Evolutionary conservation across 2,888 invertebrate genomes (phyloP).

Genomic region (Mesodorylaimus sp.): DNA sequence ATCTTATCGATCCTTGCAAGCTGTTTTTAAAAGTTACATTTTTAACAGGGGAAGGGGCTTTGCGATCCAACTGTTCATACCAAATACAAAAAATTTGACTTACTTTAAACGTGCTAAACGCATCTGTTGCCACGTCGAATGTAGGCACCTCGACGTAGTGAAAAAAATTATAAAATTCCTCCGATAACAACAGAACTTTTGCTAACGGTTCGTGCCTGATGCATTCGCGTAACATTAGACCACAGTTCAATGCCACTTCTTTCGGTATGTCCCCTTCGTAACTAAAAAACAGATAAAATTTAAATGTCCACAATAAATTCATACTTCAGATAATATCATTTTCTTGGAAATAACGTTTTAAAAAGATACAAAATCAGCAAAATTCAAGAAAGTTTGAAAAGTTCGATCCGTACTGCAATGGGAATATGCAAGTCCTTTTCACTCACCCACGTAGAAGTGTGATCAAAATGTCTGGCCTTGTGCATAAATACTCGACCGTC

Average conservation of each 20-base stretch:
- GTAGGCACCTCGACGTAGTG: slow-evolving; percentile 98
- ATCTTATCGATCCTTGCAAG: too few species aligned
- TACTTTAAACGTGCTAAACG: slow-evolving; percentile 99
- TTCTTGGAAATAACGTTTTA: too few species aligned
- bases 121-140: slow-evolving; percentile 99
- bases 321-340: not conserved
- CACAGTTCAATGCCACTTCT: slow-evolving; percentile 95
- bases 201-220: slow-evolving; percentile 93
- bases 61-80: too few species aligned
- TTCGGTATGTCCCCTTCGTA: slow-evolving; percentile 95
- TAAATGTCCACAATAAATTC: not conserved
- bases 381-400: not conserved
- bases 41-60: too few species aligned
- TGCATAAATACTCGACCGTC: slow-evolving; percentile 94
- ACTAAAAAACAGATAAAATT: slow-evolving; percentile 39
- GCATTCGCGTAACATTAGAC: slow-evolving; percentile 95
- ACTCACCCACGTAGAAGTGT: slow-evolving; percentile 79
- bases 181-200: slow-evolving; percentile 90
- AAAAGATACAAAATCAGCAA: not conserved
- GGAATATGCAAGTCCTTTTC: not conserved
- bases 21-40: too few species aligned
- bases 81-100: too few species aligned
- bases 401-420: not conserved
- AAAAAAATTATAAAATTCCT: slow-evolving; percentile 98
- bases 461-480: slow-evolving; percentile 86